Base-by-base conservation (phyloP, 2,888 invertebrate genomes). In the Thalpophila matura region DNA sequence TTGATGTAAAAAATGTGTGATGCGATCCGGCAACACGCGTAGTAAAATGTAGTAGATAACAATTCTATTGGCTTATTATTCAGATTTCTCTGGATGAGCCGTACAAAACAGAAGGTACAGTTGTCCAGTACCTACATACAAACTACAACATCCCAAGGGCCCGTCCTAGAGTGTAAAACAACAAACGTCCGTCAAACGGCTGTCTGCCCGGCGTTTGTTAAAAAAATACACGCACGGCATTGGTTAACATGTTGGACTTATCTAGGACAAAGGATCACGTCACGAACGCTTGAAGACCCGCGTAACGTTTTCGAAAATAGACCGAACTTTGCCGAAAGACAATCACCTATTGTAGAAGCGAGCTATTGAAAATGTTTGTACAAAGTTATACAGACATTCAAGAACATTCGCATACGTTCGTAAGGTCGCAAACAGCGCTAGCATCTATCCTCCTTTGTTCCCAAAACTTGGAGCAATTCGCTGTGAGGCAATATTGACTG, bases 401-500 rank as follows among this genome's bases (percentile, higher is more conserved):
- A 58, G 51, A 69, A 53, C 53, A 49, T 51, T 49, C 37, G n/a
- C 55, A 29, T 38, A 42, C 49, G 5, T 22, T 40, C n/a, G 9
- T 24, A 7, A 50, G 47, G 16, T 53, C 37, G 40, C 65, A 49
- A 45, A 35, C 43, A 49, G 33, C 38, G 56, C 61, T 53, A 65
- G 65, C 65, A 65, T 53, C 35, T 35, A 59, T 24, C 33, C 66
- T 42, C 37, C 72, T 71, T 59, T 71, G 65, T 69, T 71, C 20
- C 59, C 59, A 14, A 67, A 69, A 71, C 72, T 65, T 71, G 65
- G 26, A 31, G 58, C 65, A 71, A 71, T 69, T 46, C 49, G 27
- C 60, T 7, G 40, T 18, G 40, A 45, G 68, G 29, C 73, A 73
- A 71, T 73, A 73, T 71, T 73, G 71, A 71, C 71, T 49, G 35